Evolutionary conservation across 2,888 invertebrate genomes (phyloP), one percentile per base, ranked within the genome.

Genomic region (Glyphotaelius pellucidus): DNA sequence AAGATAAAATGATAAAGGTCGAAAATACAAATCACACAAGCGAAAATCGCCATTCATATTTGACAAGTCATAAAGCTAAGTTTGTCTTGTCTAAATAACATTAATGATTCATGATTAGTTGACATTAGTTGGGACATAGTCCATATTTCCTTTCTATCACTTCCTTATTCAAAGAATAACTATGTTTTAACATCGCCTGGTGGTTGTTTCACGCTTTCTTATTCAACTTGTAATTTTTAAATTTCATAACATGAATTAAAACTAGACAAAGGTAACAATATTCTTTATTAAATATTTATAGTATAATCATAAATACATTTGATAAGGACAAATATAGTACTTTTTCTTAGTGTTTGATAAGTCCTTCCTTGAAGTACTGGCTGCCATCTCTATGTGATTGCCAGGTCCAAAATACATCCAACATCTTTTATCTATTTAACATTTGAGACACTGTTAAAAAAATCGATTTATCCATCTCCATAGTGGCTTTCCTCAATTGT

Each of bases 71-170:
- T 47, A 15, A 15, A 47, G 15, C 47, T 47, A 47, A 52, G 52
- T 52, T 52, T 52, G 52, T 52, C 52, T 52, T 52, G 19, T 52
- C 31, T 83, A 19, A 83, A 83, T 32, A 83, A 31, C 32, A 32
- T 83, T 83, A 83, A 83, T 83, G 31, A 83, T 83, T 83, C n/a
- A 83, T 85, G 42, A 42, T 85, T 42, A 38, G 42, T n/a, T 25
- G 30, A 42, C 30, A 47, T 25, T n/a, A 25, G 19, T 67, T 86
- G 32, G 90, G 87, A 87, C 91, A 91, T 83, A 80, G 91, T 91
- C 85, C 91, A 91, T 47, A 47, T 87, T 87, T 81, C 5, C 47
- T 80, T 87, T 89, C 80, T 35, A 83, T 38, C 11, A 83, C 83
- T 35, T 42, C 42, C 86, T 88, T 5, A 88, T 80, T 80, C 42